Base-by-base conservation (phyloP, 2,888 invertebrate species). In the Polia nebulosa region DNA sequence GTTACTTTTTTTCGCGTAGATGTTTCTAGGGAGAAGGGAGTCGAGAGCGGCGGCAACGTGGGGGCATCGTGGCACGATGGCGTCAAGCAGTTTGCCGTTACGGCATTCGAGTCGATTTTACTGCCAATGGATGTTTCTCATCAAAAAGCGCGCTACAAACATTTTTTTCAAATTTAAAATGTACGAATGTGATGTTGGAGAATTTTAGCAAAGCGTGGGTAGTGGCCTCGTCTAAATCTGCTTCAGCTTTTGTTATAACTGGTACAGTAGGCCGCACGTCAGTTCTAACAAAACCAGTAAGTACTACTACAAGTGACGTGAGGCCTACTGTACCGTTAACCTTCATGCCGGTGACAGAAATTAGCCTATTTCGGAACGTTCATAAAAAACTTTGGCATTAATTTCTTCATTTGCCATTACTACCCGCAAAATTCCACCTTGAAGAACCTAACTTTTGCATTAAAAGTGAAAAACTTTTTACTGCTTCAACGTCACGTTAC, bases 401-500 rank as follows among this genome's bases (percentile, higher is more conserved):
- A 69, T 36, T 64, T 52, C 29, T 74, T 44, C 32, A 39, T 72
- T 39, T 32, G 25, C 25, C 9, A n/a, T 27, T 68, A 11, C 15
- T 22, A 15, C 49, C 51, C 22, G 67, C 45, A 20, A 49, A 75
- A 34, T 52, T 36, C 17, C 1, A 13, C 39, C 20, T 27, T 29
- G 34, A 76, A 20, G n/a, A 45, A 63, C 34, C 17, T 25, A 44
- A 75, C 52, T 39, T 47, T 53, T 66, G 74, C 15, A 41, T 49
- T 55, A 6, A 13, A 56, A 45, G 44, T 68, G 32, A 52, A 51
- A 52, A 52, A 29, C 15, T 72, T 76, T 71, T 76, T 76, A 69
- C 22, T 20, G 44, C 36, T 25, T 57, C 17, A 20, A 27, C 17
- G 34, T 41, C 34, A 22, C 22, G 27, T 67, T 39, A 22, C 13